Evolutionary conservation across 2,797 vertebrate species (phyloP), one percentile per base, ranked within the genome.

Genomic region (Rhinichthys osculus): DNA sequence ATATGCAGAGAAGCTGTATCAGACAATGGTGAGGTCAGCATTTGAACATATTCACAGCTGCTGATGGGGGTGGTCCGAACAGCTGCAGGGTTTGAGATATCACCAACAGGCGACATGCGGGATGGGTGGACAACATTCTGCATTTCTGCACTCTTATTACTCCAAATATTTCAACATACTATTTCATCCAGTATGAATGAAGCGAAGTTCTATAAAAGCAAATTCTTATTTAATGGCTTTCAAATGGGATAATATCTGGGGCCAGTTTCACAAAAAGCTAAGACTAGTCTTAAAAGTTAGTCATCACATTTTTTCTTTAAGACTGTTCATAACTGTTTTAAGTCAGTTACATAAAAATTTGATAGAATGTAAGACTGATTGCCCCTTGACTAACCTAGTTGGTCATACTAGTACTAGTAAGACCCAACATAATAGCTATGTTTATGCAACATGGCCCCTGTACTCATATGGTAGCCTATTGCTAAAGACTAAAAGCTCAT

Each of bases 21-120:
- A 16, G 67, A 91, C 87, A 91, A 88, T 82, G 64, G 85, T 93
- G 90, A 90, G 90, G 91, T 93, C 92, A 93, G 85, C 87, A 89
- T 89, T 91, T 92, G 91, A 92, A 92, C 93, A 88, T 92, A 93
- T 92, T 90, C 84, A 88, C 93, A 94, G 94, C 94, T 94, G 93
- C 89, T 85, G 69, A 90, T 17, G 77, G 90, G 89, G 91, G 91
- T 92, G 91, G 80, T 47, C 81, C 90, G 85, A 88, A 86, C 78
- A 90, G 89, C 90, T 91, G 87, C 93, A 91, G 92, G 91, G 93
- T 92, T 86, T 90, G 87, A 71, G 57, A 85, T 87, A 86, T 86
- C 40, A 74, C 81, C 82, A 85, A 70, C 84, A 81, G 81, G 86
- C 74, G 66, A 57, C 77, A 42, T 42, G 7, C 17, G 59, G 72